Percentiles rank a stretch among this genome's conserved stretches.
phyloP scores from a whole-genome alignment of 2,888 invertebrate genomes.

The Andrena fulva region DNA sequence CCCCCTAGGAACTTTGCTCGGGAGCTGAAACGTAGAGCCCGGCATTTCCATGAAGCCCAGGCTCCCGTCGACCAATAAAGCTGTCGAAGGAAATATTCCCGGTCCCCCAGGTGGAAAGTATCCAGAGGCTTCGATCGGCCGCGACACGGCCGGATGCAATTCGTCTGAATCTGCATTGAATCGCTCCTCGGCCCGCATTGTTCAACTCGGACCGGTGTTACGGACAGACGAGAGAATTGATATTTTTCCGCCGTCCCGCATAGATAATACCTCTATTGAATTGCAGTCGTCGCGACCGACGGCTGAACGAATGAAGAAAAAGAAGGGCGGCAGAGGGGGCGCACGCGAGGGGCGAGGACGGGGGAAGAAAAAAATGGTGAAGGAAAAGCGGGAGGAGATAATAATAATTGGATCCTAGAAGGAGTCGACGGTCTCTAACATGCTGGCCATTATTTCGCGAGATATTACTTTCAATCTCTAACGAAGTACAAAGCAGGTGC shows the following conservation, averaged over 20 bases:
- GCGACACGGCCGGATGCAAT: slow-evolving; percentile 70
- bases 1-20: background rate
- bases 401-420: slow-evolving; percentile 75
- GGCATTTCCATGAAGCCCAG: slow-evolving; percentile 35
- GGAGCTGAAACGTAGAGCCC: background rate
- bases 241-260: slow-evolving; percentile 72
- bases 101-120: slow-evolving; percentile 39
- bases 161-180: slow-evolving; percentile 75
- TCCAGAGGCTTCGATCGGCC: slow-evolving; percentile 49
- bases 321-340: background rate
- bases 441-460: slow-evolving; percentile 72
- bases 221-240: slow-evolving; percentile 73
- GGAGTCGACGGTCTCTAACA: slow-evolving; percentile 58
- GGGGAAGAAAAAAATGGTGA: slow-evolving; percentile 9
- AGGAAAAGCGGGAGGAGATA: slow-evolving; percentile 40
- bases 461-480: slow-evolving; percentile 69
- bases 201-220: slow-evolving; percentile 63
- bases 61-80: slow-evolving; percentile 40
- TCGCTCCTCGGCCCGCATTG: slow-evolving; percentile 67
- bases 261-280: slow-evolving; percentile 72
- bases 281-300: slow-evolving; percentile 55
- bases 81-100: slow-evolving; percentile 56
- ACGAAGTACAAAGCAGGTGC: slow-evolving; percentile 61
- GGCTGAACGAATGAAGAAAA: slow-evolving; percentile 34
- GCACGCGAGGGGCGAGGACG: background rate